Percentiles rank a stretch among this genome's conserved stretches.
phyloP scores from a whole-genome alignment of 2,888 invertebrate genomes.

The Herminia tarsipennalis region DNA sequence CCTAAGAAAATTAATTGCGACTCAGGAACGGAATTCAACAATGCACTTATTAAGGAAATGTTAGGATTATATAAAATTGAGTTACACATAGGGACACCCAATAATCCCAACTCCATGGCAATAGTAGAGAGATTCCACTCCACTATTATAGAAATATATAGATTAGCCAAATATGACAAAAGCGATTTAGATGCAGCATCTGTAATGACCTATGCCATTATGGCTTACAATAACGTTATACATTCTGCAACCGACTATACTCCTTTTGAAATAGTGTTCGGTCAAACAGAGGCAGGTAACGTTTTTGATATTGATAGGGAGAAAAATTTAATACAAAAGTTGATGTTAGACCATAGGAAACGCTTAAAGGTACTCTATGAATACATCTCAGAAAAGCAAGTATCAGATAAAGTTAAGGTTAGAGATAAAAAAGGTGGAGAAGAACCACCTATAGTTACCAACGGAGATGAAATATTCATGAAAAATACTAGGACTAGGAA shows the following conservation, averaged over 20 bases:
- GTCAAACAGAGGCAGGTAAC: too few relatives aligned
- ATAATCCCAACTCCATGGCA: slow-evolving; percentile 11
- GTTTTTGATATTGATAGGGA: too few relatives aligned
- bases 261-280: not conserved
- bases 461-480: too few relatives aligned
- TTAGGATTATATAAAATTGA: not conserved
- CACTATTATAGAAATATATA: slow-evolving; percentile 10
- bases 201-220: slow-evolving; percentile 1
- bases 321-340: too few relatives aligned
- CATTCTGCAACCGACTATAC: not conserved
- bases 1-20: slow-evolving; percentile 7
- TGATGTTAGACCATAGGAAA: too few relatives aligned
- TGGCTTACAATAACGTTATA: not conserved
- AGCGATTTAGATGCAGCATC: slow-evolving; percentile 3
- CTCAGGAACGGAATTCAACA: slow-evolving; percentile 11
- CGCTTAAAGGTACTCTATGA: too few relatives aligned
- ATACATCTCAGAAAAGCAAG: too few relatives aligned
- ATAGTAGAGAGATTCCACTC: slow-evolving; percentile 3
- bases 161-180: slow-evolving; percentile 8
- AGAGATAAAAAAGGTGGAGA: too few relatives aligned
- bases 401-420: too few relatives aligned
- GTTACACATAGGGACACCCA: slow-evolving; percentile 1
- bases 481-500: too few relatives aligned
- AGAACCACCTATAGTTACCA: too few relatives aligned
- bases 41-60: not conserved